A percentile compares a stretch with the other conserved stretches of the same genome.
Conservation (phyloP, 2,113 vertebrate species). For the Symphodus melops region DNA sequence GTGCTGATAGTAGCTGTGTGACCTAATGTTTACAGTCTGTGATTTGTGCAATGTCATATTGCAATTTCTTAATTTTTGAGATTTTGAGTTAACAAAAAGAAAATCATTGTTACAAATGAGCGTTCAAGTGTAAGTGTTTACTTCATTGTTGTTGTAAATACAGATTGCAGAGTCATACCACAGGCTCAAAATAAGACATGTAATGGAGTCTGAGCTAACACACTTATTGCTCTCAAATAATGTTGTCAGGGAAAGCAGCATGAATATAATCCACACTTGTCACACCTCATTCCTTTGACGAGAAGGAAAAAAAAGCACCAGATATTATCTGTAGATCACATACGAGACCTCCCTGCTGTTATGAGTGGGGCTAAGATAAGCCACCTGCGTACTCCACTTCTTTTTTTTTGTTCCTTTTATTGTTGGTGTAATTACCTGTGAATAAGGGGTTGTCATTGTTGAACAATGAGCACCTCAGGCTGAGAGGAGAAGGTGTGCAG, state of each 20-base stretch:
- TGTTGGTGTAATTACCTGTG: constrained; percentile 11
- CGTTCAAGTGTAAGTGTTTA: background rate
- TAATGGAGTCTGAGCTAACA: background rate
- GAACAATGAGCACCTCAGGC: constrained; percentile 20
- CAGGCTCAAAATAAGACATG: background rate
- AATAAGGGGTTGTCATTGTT: constrained; percentile 16
- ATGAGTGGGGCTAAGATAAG: too few relatives aligned
- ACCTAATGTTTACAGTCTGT: background rate
- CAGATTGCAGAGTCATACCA: background rate
- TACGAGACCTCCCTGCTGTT: background rate
- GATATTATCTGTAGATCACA: background rate
- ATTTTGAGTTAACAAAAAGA: background rate
- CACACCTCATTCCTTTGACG: constrained; percentile 19
- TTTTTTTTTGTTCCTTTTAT: constrained; percentile 17
- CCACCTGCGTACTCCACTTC: background rate
- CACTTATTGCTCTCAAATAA: background rate
- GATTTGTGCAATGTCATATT: background rate
- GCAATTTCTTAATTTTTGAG: background rate
- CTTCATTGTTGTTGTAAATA: constrained; percentile 6
- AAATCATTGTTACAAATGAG: background rate
- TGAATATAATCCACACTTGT: background rate
- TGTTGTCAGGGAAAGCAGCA: background rate
- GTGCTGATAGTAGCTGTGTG: too few relatives aligned
- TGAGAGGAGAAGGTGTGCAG: constrained; percentile 24
- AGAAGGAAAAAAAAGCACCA: constrained; percentile 1